A percentile compares a stretch with the other conserved stretches of the same genome.
These are phyloP conservation scores for Bufo gargarizans DNA, from an alignment of 2,113 vertebrate genomes.

Conservation along the genomic window DNA sequence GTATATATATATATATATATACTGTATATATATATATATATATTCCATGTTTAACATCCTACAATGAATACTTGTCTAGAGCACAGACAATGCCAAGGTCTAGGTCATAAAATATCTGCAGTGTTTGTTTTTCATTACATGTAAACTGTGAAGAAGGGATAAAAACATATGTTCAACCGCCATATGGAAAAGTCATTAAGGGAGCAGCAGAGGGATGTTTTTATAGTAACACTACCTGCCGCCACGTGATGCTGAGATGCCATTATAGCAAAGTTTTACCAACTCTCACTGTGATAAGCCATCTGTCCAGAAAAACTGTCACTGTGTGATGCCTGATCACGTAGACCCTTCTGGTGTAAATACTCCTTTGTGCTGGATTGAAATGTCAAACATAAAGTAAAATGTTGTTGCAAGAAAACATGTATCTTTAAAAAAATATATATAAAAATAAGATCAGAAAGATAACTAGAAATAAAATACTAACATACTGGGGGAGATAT, in stretches of 20 bases:
- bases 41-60: background rate
- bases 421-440: background rate
- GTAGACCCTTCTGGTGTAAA: slow-evolving; percentile 27
- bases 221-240: slow-evolving; percentile 34
- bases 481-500: too few species aligned
- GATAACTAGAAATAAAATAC: too few species aligned
- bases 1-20: background rate
- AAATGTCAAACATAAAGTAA: slow-evolving; percentile 4
- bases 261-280: slow-evolving; percentile 38
- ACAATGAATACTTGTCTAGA: slow-evolving; percentile 1
- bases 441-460: too few species aligned
- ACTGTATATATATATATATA: too few species aligned
- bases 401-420: background rate
- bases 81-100: background rate
- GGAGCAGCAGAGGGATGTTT: slow-evolving; percentile 43
- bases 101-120: background rate
- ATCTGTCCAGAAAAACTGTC: slow-evolving; percentile 53
- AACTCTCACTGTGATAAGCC: slow-evolving; percentile 53
- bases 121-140: background rate
- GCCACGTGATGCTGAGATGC: slow-evolving; percentile 43
- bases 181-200: slow-evolving; percentile 55
- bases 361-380: slow-evolving; percentile 7
- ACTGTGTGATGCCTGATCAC: slow-evolving; percentile 47
- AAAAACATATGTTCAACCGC: slow-evolving; percentile 8
- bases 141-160: slow-evolving; percentile 36